Conservation (phyloP, 2,797 vertebrate species). For the Chrosomus eos region DNA sequence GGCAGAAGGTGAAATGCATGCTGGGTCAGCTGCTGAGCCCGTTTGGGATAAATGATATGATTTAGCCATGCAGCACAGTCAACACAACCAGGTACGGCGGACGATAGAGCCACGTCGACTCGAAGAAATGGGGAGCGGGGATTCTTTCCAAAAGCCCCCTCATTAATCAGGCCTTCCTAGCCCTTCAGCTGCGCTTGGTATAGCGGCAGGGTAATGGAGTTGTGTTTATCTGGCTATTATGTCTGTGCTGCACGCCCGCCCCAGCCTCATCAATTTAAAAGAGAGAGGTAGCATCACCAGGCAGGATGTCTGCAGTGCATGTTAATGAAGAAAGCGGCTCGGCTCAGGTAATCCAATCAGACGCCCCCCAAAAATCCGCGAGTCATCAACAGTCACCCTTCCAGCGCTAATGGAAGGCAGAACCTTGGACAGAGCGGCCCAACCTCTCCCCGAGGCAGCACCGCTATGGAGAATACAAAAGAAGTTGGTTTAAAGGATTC, state of each 20-base stretch:
- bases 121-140: slow-evolving; percentile 9
- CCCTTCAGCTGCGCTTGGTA: slow-evolving; percentile 62
- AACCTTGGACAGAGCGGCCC: slow-evolving; percentile 15
- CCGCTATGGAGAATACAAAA: slow-evolving; percentile 22
- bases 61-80: slow-evolving; percentile 54
- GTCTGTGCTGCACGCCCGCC: slow-evolving; percentile 44
- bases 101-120: slow-evolving; percentile 1
- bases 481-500: slow-evolving; percentile 22
- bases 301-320: slow-evolving; percentile 59
- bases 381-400: slow-evolving; percentile 41
- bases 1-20: slow-evolving; percentile 52
- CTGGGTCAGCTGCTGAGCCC: slow-evolving; percentile 54
- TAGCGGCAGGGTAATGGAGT: slow-evolving; percentile 68
- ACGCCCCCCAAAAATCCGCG: slow-evolving; percentile 39
- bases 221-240: slow-evolving; percentile 70
- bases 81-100: slow-evolving; percentile 6
- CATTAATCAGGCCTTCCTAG: slow-evolving; percentile 74
- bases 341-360: slow-evolving; percentile 60
- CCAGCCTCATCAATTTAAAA: slow-evolving; percentile 67
- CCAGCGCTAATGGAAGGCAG: slow-evolving; percentile 28
- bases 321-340: slow-evolving; percentile 61
- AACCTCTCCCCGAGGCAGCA: neutral
- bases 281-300: slow-evolving; percentile 44
- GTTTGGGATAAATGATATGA: slow-evolving; percentile 57
- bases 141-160: slow-evolving; percentile 64